phyloP scores from a whole-genome alignment of 2,888 invertebrate species.

The Lottia scabra region DNA sequence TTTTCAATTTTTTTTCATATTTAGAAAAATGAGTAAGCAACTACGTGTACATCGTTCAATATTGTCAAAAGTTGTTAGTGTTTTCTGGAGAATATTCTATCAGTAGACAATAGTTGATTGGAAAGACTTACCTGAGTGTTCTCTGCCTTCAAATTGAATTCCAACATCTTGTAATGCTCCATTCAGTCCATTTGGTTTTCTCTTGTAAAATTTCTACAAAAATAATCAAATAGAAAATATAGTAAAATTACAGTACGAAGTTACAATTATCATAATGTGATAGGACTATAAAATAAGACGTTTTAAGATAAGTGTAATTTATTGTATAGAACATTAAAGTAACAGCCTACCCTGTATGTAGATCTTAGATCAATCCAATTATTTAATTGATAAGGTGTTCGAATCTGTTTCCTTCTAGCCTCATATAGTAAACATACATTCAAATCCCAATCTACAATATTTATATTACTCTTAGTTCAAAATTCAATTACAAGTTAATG shows the following conservation, averaged over 20 bases:
- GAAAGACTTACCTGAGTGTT: conserved; percentile 71
- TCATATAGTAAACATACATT: conserved; percentile 75
- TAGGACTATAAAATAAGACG: too few species aligned
- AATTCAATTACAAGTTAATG: too few species aligned
- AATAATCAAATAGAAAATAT: conserved; percentile 7
- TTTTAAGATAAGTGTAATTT: too few species aligned
- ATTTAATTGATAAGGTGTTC: conserved; percentile 72
- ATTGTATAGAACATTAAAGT: too few species aligned
- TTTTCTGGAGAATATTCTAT: background rate
- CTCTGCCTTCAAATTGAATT: conserved; percentile 74
- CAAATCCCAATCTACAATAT: conserved; percentile 75
- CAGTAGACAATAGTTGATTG: too few species aligned
- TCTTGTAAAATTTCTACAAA: conserved; percentile 73
- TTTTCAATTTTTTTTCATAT: too few species aligned
- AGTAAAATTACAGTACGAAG: too few species aligned
- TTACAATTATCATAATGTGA: too few species aligned
- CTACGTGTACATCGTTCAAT: too few species aligned
- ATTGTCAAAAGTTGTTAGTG: background rate
- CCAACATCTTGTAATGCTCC: conserved; percentile 75
- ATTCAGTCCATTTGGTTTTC: conserved; percentile 72
- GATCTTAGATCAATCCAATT: conserved; percentile 76
- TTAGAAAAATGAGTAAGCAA: too few species aligned
- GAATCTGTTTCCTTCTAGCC: conserved; percentile 74
- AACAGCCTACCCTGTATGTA: conserved; percentile 69
- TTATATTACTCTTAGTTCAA: too few species aligned